Base-by-base conservation (phyloP, 2,888 invertebrate species). In the Drosophila rubida region DNA sequence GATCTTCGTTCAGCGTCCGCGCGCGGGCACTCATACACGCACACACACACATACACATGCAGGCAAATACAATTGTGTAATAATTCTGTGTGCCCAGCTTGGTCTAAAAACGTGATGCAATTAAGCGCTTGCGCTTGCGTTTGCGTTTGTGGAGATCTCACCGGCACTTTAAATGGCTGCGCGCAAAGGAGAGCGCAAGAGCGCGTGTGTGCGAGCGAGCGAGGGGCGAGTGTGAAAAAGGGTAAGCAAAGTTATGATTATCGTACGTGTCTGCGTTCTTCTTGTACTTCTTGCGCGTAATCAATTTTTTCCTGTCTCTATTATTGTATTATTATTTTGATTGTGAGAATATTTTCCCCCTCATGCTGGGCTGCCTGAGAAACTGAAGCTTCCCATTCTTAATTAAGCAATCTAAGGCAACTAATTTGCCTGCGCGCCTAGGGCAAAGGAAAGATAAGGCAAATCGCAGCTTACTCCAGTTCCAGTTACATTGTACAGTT, bases 101-200 rank as follows among this genome's bases (percentile, higher is more conserved):
- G 82, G 69, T 88, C 89, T 83, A 88, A 83, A 88, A 83, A 84
- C 84, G 84, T 84, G 84, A 84, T 89, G 89, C 89, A 89, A 84
- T 84, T 84, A 84, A 77, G 87, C 78, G 60, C 74, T 70, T 70
- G 59, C 11, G 32, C 4, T 32, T 32, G 19, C n/a, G n/a, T n/a
- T n/a, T n/a, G n/a, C n/a, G n/a, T n/a, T n/a, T 32, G 32, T n/a
- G 11, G 11, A 83, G 77, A 65, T 77, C 67, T 42, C 50, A 53
- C 51, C 57, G 82, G 65, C 76, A 79, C 65, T 75, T 70, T 53
- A 63, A 66, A 59, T 48, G 64, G 30, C n/a, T 25, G 46, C 23
- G 9, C 45, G 54, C 59, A 41, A 71, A 46, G 46, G 27, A 59
- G 23, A 30, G 39, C 13, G 22, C 7, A 8, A 4, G 30, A 30